Evolutionary conservation across 2,113 vertebrate genomes (phyloP).

Genomic region (Leuciscus idus): DNA sequence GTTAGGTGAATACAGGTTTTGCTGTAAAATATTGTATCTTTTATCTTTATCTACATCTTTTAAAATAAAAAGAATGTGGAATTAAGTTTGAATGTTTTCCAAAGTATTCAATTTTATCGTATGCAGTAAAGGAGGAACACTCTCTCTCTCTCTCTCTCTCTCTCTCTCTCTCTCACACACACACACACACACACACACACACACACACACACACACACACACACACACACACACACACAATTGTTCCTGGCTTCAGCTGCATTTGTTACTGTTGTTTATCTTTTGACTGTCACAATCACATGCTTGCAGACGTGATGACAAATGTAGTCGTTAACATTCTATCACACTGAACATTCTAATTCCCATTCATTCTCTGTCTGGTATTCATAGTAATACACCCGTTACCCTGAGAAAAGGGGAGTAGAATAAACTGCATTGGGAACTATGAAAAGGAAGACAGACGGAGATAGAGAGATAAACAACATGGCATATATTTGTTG

Average conservation of each 20-base stretch:
- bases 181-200: no score
- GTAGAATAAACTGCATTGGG: not conserved
- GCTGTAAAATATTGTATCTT: not conserved
- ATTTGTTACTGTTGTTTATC: not conserved
- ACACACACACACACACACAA: not conserved
- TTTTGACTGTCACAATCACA: not conserved
- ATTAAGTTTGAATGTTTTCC: no score
- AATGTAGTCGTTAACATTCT: not conserved
- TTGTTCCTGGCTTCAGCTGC: not conserved
- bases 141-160: not conserved
- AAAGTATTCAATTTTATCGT: no score
- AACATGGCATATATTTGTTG: not conserved
- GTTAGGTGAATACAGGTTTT: not conserved
- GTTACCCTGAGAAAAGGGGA: conserved; percentile 49
- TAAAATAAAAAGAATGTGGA: no score
- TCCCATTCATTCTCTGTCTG: conserved; percentile 4
- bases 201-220: no score
- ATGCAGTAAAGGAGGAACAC: not conserved
- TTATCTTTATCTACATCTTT: no score
- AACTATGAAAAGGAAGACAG: not conserved
- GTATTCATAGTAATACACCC: conserved; percentile 47
- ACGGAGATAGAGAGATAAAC: not conserved
- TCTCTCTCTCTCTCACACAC: no score
- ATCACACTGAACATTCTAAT: not conserved
- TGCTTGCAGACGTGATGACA: not conserved